Percentiles rank a stretch among this genome's conserved stretches.
phyloP scores from a whole-genome alignment of 2,113 vertebrate species.

The Misgurnus anguillicaudatus region DNA sequence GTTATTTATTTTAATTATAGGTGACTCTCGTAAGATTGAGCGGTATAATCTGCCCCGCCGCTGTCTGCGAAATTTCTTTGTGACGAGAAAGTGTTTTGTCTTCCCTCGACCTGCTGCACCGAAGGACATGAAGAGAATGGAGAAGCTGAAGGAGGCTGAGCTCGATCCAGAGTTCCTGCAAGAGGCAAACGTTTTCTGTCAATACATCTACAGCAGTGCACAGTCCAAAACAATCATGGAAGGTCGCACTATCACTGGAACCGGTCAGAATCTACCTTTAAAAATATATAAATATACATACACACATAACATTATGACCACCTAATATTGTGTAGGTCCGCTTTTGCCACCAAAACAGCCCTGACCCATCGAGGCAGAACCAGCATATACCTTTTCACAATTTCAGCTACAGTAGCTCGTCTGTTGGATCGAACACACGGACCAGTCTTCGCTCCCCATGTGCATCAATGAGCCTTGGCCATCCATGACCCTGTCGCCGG shows the following conservation, averaged over 20 bases:
- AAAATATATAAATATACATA: background rate
- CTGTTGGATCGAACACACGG: no score
- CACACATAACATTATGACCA: no score
- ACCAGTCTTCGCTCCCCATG: no score
- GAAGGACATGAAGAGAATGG: conserved; percentile 45
- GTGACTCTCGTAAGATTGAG: background rate
- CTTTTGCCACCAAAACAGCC: no score
- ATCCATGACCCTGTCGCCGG: no score
- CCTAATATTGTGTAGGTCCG: no score
- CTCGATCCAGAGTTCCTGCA: conserved; percentile 56
- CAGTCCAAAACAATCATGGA: conserved; percentile 58
- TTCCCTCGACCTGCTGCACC: conserved; percentile 47
- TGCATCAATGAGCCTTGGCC: no score
- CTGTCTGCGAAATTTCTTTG: conserved; percentile 55
- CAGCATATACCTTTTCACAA: no score
- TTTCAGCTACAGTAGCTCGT: no score
- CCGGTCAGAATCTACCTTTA: conserved; percentile 48
- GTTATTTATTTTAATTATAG: background rate
- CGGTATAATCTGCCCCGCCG: conserved; percentile 46
- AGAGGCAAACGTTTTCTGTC: conserved; percentile 53
- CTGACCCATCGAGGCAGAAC: no score
- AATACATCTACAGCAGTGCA: conserved; percentile 49
- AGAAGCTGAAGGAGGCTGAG: conserved; percentile 39
- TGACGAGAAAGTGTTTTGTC: conserved; percentile 55
- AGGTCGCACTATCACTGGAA: conserved; percentile 51